A percentile compares a stretch with the other conserved stretches of the same genome.
Conservation (phyloP, 1,140 invertebrate species). For the Trichonephila clavata region DNA sequence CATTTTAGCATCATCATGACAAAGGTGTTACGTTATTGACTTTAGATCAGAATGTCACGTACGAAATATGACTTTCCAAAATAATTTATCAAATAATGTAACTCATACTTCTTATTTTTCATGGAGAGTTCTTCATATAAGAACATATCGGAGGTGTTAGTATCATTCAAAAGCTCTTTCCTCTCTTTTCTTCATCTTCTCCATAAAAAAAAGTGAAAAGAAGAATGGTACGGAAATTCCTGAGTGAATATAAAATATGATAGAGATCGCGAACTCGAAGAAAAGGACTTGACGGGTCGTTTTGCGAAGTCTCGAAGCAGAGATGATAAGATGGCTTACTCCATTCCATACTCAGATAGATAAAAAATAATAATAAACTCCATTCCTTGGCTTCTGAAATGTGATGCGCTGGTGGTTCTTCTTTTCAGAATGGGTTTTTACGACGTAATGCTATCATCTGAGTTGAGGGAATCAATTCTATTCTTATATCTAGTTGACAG, state of each 20-base stretch:
- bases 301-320: conserved; percentile 1
- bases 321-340: conserved; percentile 29
- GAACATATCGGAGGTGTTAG: conserved; percentile 2
- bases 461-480: conserved; percentile 24
- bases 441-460: conserved; percentile 10
- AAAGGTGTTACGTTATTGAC: not conserved
- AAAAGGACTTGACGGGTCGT: conserved; percentile 28
- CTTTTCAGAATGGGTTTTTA: conserved; percentile 4
- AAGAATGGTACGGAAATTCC: conserved; percentile 28
- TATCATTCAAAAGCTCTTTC: conserved; percentile 15
- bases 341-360: not conserved
- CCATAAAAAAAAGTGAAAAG: not conserved
- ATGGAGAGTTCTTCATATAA: not conserved
- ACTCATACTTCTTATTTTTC: not conserved
- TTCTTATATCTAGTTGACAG: conserved; percentile 10
- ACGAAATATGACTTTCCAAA: conserved; percentile 23
- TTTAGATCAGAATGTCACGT: not conserved
- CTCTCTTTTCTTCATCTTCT: not conserved
- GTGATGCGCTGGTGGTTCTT: conserved; percentile 15
- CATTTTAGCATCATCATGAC: not conserved
- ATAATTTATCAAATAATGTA: conserved; percentile 47
- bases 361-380: conserved; percentile 41
- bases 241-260: conserved; percentile 67
- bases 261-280: conserved; percentile 52
- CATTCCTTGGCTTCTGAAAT: conserved; percentile 4